Evolutionary conservation across 1,140 invertebrate species (phyloP), one percentile per base, ranked within the genome.

Genomic region (Goniozus legneri): DNA sequence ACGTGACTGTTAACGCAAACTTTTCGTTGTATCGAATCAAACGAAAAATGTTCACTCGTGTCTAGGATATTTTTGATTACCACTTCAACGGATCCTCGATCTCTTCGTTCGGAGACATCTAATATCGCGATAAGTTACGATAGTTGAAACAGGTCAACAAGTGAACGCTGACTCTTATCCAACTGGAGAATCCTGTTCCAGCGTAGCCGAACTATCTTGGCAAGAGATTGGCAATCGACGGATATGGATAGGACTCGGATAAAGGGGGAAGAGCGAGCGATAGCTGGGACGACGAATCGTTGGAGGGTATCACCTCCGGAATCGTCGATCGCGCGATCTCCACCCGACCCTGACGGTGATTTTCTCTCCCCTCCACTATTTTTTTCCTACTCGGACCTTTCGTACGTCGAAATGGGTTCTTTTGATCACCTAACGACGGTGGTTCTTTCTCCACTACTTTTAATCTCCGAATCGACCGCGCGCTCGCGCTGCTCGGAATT

Each of bases 111-210:
- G n/a, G n/a, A n/a, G n/a, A n/a, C n/a, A 27, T 50, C 42, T 49
- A 37, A 33, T 41, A 49, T 59, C 46, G 42, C 50, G 47, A 58
- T 69, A 62, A 66, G 57, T 69, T 67, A 63, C 59, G 58, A 60
- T 60, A 45, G 38, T 38, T 48, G 50, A 62, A 65, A 50, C 62
- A 48, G 66, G 65, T 67, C 59, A 70, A 72, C 65, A 69, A 71
- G 67, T 67, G 66, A 64, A 54, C 58, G 47, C 62, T 66, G 64
- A 67, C 63, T 70, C 66, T 63, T 66, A 65, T 67, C 62, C 47
- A 48, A 58, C 50, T 39, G 41, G 44, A 42, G 57, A 54, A 67
- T 67, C 56, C 56, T 62, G 53, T 61, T 59, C 54, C 56, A 47
- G 47, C 54, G 45, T 27, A 48, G 39, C 47, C 41, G 55, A 36